Base-by-base conservation (phyloP, 37 sponge, comb jelly and placozoan genomes). In the Bolinopsis microptera region DNA sequence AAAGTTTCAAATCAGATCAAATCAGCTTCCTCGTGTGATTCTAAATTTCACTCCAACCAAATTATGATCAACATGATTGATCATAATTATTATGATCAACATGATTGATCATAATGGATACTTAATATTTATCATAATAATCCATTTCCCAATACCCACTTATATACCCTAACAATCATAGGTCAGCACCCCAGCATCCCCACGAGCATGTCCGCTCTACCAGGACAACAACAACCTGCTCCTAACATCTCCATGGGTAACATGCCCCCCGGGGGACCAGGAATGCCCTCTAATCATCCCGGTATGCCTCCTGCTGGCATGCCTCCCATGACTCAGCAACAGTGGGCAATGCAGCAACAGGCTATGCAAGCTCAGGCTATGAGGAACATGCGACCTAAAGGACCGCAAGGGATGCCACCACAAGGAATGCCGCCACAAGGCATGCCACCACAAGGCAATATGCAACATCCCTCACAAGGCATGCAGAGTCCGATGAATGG, bases 401-500 rank as follows among this genome's bases (percentile, higher is more conserved):
- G 5, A 13, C 61, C 61, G 61, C n/a, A n/a, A n/a, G n/a, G n/a
- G 27, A 70, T 70, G 74, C 74, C 74, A 70, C 74, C 74, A 2
- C 74, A 70, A 2, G 27, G 74, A 25, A 77, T 77, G 80, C 18
- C 80, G 0, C 36, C 80, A 33, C 33, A 32, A 32, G 80, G 80
- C 28, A 77, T 77, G 80, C 80, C 80, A 35, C 80, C 80, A 32
- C 80, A 77, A 36, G 80, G 80, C 0, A 32, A 32, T 1, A 77
- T 77, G 80, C 36, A 34, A 21, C 80, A 27, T 8, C 80, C 33
- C 8, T n/a, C 5, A n/a, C 80, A 77, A 18, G 21, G 21, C 35
- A 77, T 77, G 80, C 80, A 77, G 80, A 48, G 61, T 13, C 80
- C 80, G 21, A 77, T 77, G 80, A 77, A 77, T 35, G 80, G 80